Base-by-base conservation (phyloP, 1,140 invertebrate species). In the Ditylenchus dipsaci region DNA sequence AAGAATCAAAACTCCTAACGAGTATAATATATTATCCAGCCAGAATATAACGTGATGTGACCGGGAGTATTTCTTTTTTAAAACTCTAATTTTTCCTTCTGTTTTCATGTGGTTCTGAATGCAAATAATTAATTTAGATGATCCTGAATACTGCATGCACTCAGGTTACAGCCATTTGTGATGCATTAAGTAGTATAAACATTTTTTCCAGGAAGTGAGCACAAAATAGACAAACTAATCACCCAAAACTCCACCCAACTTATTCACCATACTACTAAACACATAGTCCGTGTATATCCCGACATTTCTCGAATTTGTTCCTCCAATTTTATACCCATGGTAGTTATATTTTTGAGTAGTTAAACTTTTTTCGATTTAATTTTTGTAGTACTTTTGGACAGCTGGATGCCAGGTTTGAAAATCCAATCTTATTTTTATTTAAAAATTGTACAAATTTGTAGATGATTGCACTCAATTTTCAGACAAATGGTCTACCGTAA, bases 371-470 rank as follows among this genome's bases (percentile, higher is more conserved):
- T 59, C 21, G n/a, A 27, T n/a, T 0, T 15, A 1, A 27, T 65
- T 15, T 66, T 66, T 69, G n/a, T n/a, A n/a, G n/a, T n/a, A n/a
- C n/a, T n/a, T n/a, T n/a, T n/a, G n/a, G 45, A 47, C 45, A 47
- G 45, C 45, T 47, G n/a, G 15, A 71, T n/a, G n/a, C n/a, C n/a
- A n/a, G n/a, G n/a, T n/a, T n/a, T n/a, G n/a, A n/a, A n/a, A n/a
- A n/a, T 45, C n/a, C 43, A 45, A 13, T 45, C 43, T n/a, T 13
- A 45, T 45, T 57, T 76, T 66, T 15, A 76, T 76, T 33, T 98
- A 95, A 95, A 97, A 97, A 84, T n/a, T n/a, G n/a, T n/a, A 93
- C 94, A 1, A 95, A 95, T 0, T 97, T 94, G 84, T 95, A 98
- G 82, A 97, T 98, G 95, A 94, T 97, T n/a, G 95, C 95, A 0